Conservation (phyloP, 2,113 vertebrate species). For the Herpetotheres cachinnans region DNA sequence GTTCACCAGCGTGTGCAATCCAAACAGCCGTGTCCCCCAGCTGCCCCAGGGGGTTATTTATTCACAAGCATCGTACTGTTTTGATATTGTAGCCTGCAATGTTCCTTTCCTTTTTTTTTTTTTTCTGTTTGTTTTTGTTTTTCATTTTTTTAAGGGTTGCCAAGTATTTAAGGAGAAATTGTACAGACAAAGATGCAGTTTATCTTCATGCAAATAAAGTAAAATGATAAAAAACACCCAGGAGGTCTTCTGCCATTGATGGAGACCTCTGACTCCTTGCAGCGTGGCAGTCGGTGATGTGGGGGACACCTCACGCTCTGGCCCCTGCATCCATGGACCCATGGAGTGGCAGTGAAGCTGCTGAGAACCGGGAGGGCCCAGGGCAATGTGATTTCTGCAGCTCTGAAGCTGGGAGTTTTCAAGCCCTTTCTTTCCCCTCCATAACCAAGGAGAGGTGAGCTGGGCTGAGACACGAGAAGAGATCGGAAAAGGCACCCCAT, state of each 20-base stretch:
- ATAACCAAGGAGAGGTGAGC: background rate
- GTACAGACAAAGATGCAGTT: conserved; percentile 3
- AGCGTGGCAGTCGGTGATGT: accelerated
- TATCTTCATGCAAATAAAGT: conserved; percentile 65
- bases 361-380: background rate
- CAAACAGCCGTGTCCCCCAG: background rate
- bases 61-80: conserved; percentile 49
- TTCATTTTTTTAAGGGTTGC: background rate
- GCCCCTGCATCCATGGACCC: accelerated
- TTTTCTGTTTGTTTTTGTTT: background rate
- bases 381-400: background rate
- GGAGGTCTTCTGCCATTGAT: background rate
- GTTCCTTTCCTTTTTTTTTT: background rate
- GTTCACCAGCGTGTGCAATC: background rate
- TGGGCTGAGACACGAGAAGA: background rate
- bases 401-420: background rate
- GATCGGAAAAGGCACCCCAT: background rate
- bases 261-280: background rate
- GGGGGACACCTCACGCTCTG: accelerated
- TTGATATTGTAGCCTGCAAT: conserved; percentile 40
- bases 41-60: conserved; percentile 44
- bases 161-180: conserved; percentile 58
- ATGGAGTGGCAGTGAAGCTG: background rate
- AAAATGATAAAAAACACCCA: background rate
- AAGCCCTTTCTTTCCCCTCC: background rate